phyloP scores from a whole-genome alignment of 2,888 invertebrate genomes.

The Toxonevra muliebris region DNA sequence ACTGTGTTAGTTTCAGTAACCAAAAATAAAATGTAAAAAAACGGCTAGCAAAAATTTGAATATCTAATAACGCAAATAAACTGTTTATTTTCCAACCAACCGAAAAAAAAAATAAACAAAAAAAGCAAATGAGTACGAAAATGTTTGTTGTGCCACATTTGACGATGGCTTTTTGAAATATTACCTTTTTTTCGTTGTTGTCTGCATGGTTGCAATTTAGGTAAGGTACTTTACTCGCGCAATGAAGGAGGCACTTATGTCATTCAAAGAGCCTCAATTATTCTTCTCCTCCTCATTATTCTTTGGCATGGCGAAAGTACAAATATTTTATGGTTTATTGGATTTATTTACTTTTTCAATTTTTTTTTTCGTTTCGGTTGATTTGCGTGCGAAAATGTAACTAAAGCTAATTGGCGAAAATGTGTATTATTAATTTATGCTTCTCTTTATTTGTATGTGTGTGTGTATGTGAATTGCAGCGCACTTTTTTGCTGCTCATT shows the following conservation, averaged over 20 bases:
- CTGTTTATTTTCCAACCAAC: neutral
- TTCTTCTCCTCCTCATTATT: slow-evolving; percentile 4
- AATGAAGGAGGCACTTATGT: slow-evolving; percentile 27
- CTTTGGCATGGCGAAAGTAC: neutral
- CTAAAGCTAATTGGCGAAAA: slow-evolving; percentile 54
- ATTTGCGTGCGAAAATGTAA: slow-evolving; percentile 25
- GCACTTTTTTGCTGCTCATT: neutral
- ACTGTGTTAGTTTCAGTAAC: too few species aligned
- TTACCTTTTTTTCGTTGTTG: neutral
- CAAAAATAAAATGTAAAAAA: too few species aligned
- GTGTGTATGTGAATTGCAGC: slow-evolving; percentile 25
- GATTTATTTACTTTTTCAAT: neutral
- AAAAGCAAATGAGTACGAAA: too few species aligned
- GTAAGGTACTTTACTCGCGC: slow-evolving; percentile 20
- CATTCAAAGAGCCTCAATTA: slow-evolving; percentile 22
- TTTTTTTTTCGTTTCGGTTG: neutral
- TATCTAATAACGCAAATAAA: slow-evolving; percentile 50
- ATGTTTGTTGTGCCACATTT: neutral
- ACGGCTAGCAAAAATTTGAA: slow-evolving; percentile 45
- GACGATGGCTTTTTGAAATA: neutral
- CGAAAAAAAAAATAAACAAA: too few species aligned
- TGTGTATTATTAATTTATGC: slow-evolving; percentile 55
- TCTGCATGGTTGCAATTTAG: neutral
- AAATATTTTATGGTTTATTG: neutral
- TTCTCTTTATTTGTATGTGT: too few species aligned